Base-by-base conservation (phyloP, 1,140 invertebrate genomes). In the Leptoteleia sp. region DNA sequence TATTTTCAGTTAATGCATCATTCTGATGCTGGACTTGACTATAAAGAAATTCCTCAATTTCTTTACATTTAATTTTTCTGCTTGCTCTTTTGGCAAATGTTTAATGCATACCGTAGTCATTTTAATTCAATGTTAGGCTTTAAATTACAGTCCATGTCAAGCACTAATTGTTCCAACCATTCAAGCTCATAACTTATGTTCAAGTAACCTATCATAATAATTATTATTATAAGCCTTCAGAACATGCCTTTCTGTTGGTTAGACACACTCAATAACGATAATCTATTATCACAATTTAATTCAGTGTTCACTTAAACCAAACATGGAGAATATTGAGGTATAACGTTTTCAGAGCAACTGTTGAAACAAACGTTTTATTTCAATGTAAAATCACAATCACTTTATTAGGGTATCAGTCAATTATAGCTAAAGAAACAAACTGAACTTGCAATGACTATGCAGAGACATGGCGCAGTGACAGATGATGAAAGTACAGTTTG, bases 1-100 rank as follows among this genome's bases (percentile, higher is more conserved):
- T 54, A 61, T 62, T 61, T 65, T 11, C n/a, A 59, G 29, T 67
- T 73, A 50, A 61, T 40, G 57, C 38, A 11, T 4, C 57, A 62
- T 40, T 64, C 35, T 37, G 33, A 48, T 25, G 22, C 12, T 38
- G 42, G 4, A 52, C 3, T 11, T 48, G 9, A 57, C 22, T 70
- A 8, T 38, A 40, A n/a, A 47, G 47, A 38, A 11, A 62, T 38
- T 43, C 40, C 5, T 13, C 48, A 67, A 45, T 65, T 61, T 22
- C 8, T 1, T 13, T 15, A 6, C 38, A 45, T 9, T 35, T 29
- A 0, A 3, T 5, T 61, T 25, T 29, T 29, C 6, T 29, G 27
- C 27, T 8, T 6, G n/a, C n/a, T 29, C 31, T 40, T 16, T 52
- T 13, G 17, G 37, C 33, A 52, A 25, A 6, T 35, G 9, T 7